A percentile compares a stretch with the other conserved stretches of the same genome.
Evolutionary conservation across 2,113 vertebrate genomes (phyloP).

Genomic region (Etheostoma cragini): DNA sequence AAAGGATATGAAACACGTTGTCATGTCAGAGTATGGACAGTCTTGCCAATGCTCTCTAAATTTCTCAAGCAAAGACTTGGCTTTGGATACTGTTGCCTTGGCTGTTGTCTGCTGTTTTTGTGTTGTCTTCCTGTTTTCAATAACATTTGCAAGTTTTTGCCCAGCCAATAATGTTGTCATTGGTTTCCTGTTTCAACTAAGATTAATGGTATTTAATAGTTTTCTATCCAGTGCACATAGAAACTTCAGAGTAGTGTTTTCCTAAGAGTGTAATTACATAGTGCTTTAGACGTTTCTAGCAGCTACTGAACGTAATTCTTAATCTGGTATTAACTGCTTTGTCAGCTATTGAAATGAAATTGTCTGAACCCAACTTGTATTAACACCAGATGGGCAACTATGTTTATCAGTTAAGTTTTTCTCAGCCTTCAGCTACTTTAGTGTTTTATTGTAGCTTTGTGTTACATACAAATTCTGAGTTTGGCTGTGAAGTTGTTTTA

Average conservation of each 20-base stretch:
- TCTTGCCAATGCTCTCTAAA: constrained; percentile 32
- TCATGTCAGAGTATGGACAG: constrained; percentile 38
- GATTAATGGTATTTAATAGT: constrained; percentile 18
- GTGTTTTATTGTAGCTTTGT: constrained; percentile 51
- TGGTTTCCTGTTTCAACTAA: constrained; percentile 26
- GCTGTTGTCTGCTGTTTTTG: constrained; percentile 40
- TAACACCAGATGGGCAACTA: background rate
- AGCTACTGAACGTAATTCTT: constrained; percentile 18
- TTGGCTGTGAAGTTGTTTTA: constrained; percentile 47
- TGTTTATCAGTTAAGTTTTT: background rate
- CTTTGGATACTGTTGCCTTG: constrained; percentile 43
- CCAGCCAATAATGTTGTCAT: constrained; percentile 22
- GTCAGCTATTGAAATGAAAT: constrained; percentile 1
- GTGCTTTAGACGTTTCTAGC: background rate
- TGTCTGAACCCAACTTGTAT: background rate
- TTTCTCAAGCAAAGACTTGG: constrained; percentile 41
- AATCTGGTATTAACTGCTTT: constrained; percentile 18
- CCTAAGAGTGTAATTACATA: background rate
- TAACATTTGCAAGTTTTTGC: constrained; percentile 5
- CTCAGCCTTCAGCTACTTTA: background rate
- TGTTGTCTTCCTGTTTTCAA: constrained; percentile 59
- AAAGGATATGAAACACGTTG: constrained; percentile 58
- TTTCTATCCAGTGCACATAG: background rate
- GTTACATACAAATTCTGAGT: constrained; percentile 42
- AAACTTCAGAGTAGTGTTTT: background rate